A percentile compares a stretch with the other conserved stretches of the same genome.
Conservation (phyloP, 2,113 vertebrate genomes). For the Paramormyrops kingsleyae region DNA sequence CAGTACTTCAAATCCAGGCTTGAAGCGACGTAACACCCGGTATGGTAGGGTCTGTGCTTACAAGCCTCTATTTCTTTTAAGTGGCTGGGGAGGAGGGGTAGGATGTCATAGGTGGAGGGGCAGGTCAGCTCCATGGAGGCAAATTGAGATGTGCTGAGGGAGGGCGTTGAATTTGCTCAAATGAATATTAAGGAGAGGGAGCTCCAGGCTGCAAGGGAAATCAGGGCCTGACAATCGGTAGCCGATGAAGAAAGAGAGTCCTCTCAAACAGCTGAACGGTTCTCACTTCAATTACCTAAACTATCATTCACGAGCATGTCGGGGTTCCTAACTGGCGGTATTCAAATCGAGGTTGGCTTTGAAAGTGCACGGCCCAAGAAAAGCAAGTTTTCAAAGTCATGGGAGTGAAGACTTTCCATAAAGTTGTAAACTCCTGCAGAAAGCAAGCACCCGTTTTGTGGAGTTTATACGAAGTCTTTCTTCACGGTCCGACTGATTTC, state of each 20-base stretch:
- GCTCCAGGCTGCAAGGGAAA: constrained; percentile 45
- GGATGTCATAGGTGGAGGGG: constrained; percentile 19
- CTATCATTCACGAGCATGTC: constrained; percentile 42
- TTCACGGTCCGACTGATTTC: background rate
- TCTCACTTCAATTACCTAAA: constrained; percentile 43
- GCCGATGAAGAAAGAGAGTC: constrained; percentile 43
- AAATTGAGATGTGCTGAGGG: constrained; percentile 54
- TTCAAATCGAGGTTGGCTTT: constrained; percentile 38
- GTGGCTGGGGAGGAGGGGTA: constrained; percentile 20
- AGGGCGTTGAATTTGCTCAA: constrained; percentile 46
- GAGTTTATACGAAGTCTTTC: background rate
- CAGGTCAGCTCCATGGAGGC: constrained; percentile 28
- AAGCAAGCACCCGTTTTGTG: background rate
- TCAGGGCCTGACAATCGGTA: constrained; percentile 41
- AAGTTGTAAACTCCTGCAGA: constrained; percentile 5
- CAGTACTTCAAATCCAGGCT: constrained; percentile 39
- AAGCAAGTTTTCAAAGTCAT: constrained; percentile 31
- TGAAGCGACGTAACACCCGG: background rate
- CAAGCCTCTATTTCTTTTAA: constrained; percentile 2
- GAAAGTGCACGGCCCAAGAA: constrained; percentile 23
- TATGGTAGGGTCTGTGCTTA: background rate
- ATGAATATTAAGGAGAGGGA: constrained; percentile 54
- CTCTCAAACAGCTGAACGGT: constrained; percentile 36
- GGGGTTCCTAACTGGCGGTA: constrained; percentile 16
- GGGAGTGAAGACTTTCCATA: constrained; percentile 21